These are phyloP conservation scores for Myiozetetes cayanensis DNA, from an alignment of 2,113 vertebrate species.

Conservation along the genomic window DNA sequence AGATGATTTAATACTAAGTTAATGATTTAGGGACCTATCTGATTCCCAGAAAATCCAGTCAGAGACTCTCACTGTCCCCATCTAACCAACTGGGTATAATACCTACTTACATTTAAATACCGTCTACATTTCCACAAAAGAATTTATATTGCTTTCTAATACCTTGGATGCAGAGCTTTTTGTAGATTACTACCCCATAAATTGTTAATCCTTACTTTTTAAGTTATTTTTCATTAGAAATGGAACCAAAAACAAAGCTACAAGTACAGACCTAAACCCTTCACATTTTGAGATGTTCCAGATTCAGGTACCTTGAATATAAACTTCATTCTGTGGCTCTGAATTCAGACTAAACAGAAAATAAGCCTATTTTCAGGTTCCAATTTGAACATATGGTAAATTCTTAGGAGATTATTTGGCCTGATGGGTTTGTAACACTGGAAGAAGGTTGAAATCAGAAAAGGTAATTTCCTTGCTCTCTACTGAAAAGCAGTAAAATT, in stretches of 20 bases:
- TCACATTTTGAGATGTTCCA: conserved; percentile 31
- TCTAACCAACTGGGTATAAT: conserved; percentile 32
- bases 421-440: conserved; percentile 5
- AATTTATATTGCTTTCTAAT: conserved; percentile 63
- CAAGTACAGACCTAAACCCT: background rate
- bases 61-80: conserved; percentile 4
- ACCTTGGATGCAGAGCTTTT: conserved; percentile 21
- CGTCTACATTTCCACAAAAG: conserved; percentile 46
- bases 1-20: conserved; percentile 51
- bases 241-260: conserved; percentile 21
- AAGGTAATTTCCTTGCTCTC: conserved; percentile 25
- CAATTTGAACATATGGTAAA: conserved; percentile 22
- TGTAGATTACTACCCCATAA: conserved; percentile 33
- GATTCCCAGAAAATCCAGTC: conserved; percentile 45
- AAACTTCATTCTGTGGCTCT: conserved; percentile 21
- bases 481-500: conserved; percentile 23
- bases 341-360: conserved; percentile 27
- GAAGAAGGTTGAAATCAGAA: conserved; percentile 9
- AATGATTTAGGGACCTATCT: conserved; percentile 63
- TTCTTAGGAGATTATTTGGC: conserved; percentile 21
- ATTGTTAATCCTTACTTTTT: background rate
- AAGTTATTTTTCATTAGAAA: conserved; percentile 21
- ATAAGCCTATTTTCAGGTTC: background rate
- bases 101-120: conserved; percentile 34
- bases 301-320: background rate